Percentiles rank a stretch among this genome's conserved stretches.
Evolutionary conservation across 2,113 vertebrate species (phyloP).

Genomic region (Trachemys scripta): DNA sequence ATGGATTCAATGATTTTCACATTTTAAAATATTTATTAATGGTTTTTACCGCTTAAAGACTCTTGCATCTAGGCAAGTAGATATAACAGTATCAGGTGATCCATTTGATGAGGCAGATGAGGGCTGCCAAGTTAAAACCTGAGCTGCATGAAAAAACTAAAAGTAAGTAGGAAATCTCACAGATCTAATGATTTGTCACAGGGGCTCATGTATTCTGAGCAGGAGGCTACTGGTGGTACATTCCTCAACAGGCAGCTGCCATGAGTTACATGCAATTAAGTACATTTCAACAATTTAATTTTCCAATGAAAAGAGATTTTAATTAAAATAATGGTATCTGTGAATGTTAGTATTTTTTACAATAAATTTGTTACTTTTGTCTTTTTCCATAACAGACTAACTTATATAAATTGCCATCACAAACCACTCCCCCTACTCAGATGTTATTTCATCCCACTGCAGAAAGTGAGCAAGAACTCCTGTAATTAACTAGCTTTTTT

Average conservation of each 20-base stretch:
- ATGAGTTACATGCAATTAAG: not conserved
- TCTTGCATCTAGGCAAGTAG: not conserved
- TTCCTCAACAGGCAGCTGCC: not conserved
- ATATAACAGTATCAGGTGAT: not conserved
- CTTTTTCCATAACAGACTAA: not conserved
- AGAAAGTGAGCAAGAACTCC: slow-evolving; percentile 17
- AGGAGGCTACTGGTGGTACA: not conserved
- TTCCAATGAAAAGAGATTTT: not conserved
- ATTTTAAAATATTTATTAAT: not conserved
- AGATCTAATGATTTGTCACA: not conserved
- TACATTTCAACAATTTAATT: not conserved
- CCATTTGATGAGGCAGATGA: not conserved
- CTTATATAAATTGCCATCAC: not conserved
- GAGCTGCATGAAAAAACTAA: not conserved
- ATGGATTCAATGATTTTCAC: not conserved
- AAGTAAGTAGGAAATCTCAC: accelerated
- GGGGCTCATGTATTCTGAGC: not conserved
- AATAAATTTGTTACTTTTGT: not conserved
- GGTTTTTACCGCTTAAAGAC: not conserved
- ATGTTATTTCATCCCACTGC: not conserved
- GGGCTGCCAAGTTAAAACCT: not conserved
- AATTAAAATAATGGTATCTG: not conserved
- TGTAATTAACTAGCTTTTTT: slow-evolving; percentile 11
- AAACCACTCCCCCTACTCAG: no score
- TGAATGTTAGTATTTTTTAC: not conserved